Conservation (phyloP, 2,797 vertebrate species). For the Sebastes dallii region DNA sequence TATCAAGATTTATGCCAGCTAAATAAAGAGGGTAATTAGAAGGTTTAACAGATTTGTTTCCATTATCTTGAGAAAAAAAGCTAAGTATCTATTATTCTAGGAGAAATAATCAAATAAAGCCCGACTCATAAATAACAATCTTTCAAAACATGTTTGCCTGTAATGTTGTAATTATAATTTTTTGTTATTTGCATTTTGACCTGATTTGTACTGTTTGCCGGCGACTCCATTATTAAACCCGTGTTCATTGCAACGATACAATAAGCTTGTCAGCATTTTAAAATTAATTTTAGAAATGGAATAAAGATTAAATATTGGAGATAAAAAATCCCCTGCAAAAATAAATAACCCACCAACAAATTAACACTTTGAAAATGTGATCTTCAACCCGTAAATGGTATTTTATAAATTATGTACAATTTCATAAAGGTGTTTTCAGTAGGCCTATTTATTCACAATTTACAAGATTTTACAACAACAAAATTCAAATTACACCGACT, state of each 20-base stretch:
- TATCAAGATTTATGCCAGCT: background rate
- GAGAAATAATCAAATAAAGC: background rate
- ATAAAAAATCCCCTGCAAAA: background rate
- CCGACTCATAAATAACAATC: background rate
- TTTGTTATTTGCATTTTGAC: background rate
- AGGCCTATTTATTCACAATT: slow-evolving; percentile 91
- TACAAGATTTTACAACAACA: slow-evolving; percentile 91
- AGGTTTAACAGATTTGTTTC: background rate
- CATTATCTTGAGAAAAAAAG: background rate
- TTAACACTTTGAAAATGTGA: slow-evolving; percentile 79
- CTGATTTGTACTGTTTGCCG: background rate
- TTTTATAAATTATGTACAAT: slow-evolving; percentile 87
- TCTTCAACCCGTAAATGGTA: slow-evolving; percentile 76
- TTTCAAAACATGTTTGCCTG: background rate
- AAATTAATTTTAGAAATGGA: background rate
- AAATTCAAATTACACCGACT: slow-evolving; percentile 84
- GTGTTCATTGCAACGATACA: background rate
- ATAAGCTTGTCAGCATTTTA: background rate
- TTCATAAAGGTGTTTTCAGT: slow-evolving; percentile 79
- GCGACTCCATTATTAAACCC: background rate
- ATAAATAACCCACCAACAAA: slow-evolving; percentile 8
- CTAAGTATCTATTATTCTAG: background rate
- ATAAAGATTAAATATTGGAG: background rate
- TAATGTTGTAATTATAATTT: background rate
- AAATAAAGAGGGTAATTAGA: background rate